A percentile compares a stretch with the other conserved stretches of the same genome.
These are phyloP conservation scores for Chaetogeoica ovagalla DNA, from an alignment of 2,888 invertebrate species.

Conservation along the genomic window DNA sequence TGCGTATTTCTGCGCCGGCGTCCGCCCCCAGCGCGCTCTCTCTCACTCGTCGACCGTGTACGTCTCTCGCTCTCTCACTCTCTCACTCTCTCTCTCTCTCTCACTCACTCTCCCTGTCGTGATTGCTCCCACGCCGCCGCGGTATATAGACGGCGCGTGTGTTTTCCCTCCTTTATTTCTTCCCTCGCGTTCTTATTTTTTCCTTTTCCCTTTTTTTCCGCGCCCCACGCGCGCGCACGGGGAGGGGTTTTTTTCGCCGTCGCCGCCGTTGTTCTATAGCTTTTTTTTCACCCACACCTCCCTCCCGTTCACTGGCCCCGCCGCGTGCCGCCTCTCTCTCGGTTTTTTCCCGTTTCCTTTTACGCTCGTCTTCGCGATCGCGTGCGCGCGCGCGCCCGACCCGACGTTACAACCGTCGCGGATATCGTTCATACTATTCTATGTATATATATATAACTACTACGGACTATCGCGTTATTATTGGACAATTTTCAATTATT, in stretches of 20 bases:
- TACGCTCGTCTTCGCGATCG: slow-evolving; percentile 41
- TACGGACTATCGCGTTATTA: too few species aligned
- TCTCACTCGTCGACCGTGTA: slow-evolving; percentile 54
- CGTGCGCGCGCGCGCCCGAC: slow-evolving; percentile 24
- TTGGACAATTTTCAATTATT: too few species aligned
- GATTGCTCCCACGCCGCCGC: neutral
- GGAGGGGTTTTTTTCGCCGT: too few species aligned
- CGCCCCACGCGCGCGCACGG: neutral
- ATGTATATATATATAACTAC: too few species aligned
- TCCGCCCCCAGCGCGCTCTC: slow-evolving; percentile 55
- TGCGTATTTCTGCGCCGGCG: slow-evolving; percentile 57
- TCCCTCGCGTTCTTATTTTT: slow-evolving; percentile 51
- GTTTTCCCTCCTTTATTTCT: slow-evolving; percentile 53
- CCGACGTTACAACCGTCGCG: neutral
- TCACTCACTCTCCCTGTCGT: slow-evolving; percentile 54
- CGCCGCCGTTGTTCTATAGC: neutral
- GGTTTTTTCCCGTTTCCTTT: slow-evolving; percentile 39
- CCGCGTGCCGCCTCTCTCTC: neutral
- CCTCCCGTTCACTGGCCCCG: neutral
- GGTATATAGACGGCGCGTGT: neutral
- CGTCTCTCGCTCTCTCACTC: slow-evolving; percentile 45
- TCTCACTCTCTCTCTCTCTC: slow-evolving; percentile 55
- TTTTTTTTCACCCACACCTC: neutral
- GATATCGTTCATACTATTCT: neutral
- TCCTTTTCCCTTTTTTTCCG: slow-evolving; percentile 38